Evolutionary conservation across 2,113 vertebrate genomes (phyloP).

Genomic region (Odobenus rosmarus): DNA sequence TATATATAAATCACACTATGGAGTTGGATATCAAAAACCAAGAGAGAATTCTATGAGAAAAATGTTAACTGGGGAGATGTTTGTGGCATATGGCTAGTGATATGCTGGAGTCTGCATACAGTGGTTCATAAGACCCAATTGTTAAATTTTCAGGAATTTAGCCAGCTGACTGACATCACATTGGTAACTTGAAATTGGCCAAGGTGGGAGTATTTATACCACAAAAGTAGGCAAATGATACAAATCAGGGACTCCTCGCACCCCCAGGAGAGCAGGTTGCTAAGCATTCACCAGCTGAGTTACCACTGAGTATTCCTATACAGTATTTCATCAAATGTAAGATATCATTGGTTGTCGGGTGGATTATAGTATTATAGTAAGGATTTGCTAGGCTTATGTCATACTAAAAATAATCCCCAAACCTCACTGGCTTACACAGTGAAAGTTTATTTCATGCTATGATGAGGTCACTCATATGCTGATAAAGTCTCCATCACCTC

Average conservation of each 20-base stretch:
- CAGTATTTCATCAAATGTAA: neutral
- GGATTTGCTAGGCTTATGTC: neutral
- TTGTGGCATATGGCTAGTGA: neutral
- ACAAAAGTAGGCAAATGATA: neutral
- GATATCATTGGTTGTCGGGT: neutral
- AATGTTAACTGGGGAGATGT: neutral
- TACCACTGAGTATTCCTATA: neutral
- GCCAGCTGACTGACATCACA: neutral
- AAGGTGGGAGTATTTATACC: neutral
- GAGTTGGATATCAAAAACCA: neutral
- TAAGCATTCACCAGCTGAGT: neutral
- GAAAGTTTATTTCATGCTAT: neutral
- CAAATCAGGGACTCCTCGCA: neutral
- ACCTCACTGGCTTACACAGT: neutral
- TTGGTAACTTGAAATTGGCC: neutral
- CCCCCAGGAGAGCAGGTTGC: neutral
- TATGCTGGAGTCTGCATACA: neutral
- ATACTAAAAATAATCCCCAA: neutral
- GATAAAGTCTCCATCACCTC: neutral
- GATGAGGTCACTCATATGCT: neutral
- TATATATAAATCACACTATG: neutral
- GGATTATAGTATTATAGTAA: neutral
- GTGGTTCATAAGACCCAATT: neutral
- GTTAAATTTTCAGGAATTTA: slow-evolving; percentile 37
- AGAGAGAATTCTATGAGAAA: neutral